These are phyloP conservation scores for Hipposideros armiger DNA, from an alignment of 2,113 vertebrate species.

Conservation along the genomic window DNA sequence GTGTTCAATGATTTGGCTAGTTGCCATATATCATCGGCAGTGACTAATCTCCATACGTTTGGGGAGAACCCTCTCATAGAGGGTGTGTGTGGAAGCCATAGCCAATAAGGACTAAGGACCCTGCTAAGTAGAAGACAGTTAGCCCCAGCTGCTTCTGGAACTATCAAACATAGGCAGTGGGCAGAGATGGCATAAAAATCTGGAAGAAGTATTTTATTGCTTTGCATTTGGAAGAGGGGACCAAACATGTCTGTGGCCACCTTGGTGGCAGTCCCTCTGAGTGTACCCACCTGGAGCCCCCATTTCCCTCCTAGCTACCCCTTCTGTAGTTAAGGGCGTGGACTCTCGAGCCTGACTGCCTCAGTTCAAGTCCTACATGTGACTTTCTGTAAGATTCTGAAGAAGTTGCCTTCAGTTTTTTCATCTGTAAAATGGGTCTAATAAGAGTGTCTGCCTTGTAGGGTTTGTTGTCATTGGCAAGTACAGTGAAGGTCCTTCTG, in stretches of 20 bases:
- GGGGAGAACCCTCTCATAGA: neutral
- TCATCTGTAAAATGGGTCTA: slow-evolving; percentile 15
- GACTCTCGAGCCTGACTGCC: neutral
- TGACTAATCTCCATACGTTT: neutral
- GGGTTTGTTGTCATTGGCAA: neutral
- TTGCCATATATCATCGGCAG: neutral
- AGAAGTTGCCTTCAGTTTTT: neutral
- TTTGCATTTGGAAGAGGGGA: neutral
- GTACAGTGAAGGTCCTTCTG: neutral
- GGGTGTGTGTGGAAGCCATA: neutral
- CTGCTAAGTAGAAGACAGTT: neutral
- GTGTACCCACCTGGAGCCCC: neutral
- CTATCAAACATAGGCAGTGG: neutral
- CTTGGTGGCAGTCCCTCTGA: neutral
- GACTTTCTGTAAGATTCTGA: neutral
- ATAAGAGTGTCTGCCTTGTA: neutral
- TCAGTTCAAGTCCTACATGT: neutral
- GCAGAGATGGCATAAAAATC: neutral
- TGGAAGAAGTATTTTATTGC: neutral
- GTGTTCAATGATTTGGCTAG: neutral
- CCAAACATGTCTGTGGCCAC: neutral
- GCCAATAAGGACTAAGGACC: neutral
- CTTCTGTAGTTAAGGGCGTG: neutral
- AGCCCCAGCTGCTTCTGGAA: neutral
- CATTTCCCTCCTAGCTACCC: neutral